phyloP scores from a whole-genome alignment of 2,888 invertebrate genomes.

The Amphipyra tragopoginis region DNA sequence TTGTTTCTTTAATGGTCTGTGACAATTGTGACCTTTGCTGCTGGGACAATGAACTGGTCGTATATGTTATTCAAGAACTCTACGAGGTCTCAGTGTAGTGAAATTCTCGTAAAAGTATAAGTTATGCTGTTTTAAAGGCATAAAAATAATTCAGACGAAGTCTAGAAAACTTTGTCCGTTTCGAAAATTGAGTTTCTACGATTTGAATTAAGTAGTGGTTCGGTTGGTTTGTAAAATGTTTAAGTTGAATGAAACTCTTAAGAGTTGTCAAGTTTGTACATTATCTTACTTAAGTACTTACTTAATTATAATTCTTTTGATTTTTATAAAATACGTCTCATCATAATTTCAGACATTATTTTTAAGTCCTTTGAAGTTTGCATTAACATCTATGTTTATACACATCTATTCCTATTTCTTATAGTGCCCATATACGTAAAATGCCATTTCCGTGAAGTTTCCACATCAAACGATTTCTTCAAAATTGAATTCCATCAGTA shows the following conservation, averaged over 20 bases:
- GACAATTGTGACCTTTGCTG: constrained; percentile 51
- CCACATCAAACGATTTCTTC: too few relatives aligned
- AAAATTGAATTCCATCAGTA: too few relatives aligned
- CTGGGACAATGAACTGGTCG: constrained; percentile 48
- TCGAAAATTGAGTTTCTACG: neutral
- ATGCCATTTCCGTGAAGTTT: too few relatives aligned
- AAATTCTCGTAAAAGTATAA: constrained; percentile 40
- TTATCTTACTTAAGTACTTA: too few relatives aligned
- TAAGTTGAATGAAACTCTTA: neutral
- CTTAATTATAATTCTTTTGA: too few relatives aligned
- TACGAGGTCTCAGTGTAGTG: constrained; percentile 12
- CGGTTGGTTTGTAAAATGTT: neutral
- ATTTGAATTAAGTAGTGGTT: constrained; percentile 4
- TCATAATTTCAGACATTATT: too few relatives aligned
- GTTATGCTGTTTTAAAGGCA: constrained; percentile 21
- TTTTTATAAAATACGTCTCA: too few relatives aligned
- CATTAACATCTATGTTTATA: too few relatives aligned
- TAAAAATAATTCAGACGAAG: constrained; percentile 13
- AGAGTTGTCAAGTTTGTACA: too few relatives aligned
- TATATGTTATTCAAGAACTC: constrained; percentile 34
- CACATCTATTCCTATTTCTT: too few relatives aligned
- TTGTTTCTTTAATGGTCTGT: constrained; percentile 58
- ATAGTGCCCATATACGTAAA: too few relatives aligned
- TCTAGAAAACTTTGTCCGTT: constrained; percentile 14
- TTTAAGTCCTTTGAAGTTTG: too few relatives aligned